Conservation (phyloP, 2,797 vertebrate genomes). For the Spea hammondii region DNA sequence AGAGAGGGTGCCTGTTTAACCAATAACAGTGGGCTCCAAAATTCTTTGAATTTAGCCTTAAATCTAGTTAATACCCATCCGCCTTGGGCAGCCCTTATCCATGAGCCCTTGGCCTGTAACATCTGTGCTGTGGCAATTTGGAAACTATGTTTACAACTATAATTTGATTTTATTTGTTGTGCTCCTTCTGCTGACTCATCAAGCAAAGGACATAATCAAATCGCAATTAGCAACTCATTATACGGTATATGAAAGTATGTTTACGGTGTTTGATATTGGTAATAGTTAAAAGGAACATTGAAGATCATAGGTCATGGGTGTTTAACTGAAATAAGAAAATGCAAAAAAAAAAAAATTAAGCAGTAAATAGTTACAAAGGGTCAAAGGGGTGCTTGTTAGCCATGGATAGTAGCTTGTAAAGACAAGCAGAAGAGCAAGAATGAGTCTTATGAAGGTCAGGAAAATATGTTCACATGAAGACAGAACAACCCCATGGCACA, state of each 20-base stretch:
- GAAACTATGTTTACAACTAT: slow-evolving; percentile 24
- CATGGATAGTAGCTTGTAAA: slow-evolving; percentile 28
- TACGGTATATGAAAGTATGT: slow-evolving; percentile 38
- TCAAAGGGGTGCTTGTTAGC: slow-evolving; percentile 43
- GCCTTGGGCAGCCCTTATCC: too few species aligned
- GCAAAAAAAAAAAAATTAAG: slow-evolving; percentile 29
- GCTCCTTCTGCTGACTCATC: slow-evolving; percentile 43
- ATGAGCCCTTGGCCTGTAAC: neutral
- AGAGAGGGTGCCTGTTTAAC: too few species aligned
- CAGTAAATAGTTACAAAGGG: slow-evolving; percentile 36
- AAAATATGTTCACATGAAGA: slow-evolving; percentile 50
- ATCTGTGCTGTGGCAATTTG: slow-evolving; percentile 9
- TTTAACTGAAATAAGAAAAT: slow-evolving; percentile 33
- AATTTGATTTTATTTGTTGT: slow-evolving; percentile 19
- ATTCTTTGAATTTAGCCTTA: too few species aligned
- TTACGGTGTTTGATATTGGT: slow-evolving; percentile 41
- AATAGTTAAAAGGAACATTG: slow-evolving; percentile 33
- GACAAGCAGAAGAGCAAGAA: slow-evolving; percentile 23
- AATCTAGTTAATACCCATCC: too few species aligned
- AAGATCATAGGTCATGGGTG: slow-evolving; percentile 43
- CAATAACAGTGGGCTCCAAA: too few species aligned
- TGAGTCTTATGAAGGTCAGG: slow-evolving; percentile 44
- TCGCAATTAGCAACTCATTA: slow-evolving; percentile 50
- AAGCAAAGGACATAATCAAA: slow-evolving; percentile 44
- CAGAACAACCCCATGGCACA: slow-evolving; percentile 42